Evolutionary conservation across 2,113 vertebrate species (phyloP).

Genomic region (Bujurquina vittata): DNA sequence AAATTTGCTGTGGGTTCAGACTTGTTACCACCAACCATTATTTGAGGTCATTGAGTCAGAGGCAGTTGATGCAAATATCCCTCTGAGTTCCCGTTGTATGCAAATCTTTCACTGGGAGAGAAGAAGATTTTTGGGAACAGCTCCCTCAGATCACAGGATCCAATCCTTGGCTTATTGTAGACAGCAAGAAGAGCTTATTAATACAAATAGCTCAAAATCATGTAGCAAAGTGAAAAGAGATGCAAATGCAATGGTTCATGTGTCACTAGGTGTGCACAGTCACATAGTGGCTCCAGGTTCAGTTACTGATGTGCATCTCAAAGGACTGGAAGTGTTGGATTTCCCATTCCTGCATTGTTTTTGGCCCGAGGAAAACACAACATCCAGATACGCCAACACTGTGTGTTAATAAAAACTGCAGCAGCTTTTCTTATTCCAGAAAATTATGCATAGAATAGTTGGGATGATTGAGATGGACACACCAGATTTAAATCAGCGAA

Average conservation of each 20-base stretch:
- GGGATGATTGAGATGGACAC: conserved; percentile 25
- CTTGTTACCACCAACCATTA: conserved; percentile 41
- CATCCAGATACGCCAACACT: conserved; percentile 34
- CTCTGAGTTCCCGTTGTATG: conserved; percentile 55
- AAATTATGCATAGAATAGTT: conserved; percentile 10
- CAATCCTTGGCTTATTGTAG: conserved; percentile 1
- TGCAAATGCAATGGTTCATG: conserved; percentile 62
- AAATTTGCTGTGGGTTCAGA: conserved; percentile 54
- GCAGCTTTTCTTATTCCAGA: background rate
- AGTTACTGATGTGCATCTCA: conserved; percentile 53
- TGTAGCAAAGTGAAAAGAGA: conserved; percentile 41
- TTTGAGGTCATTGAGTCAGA: conserved; percentile 46
- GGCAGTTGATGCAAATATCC: conserved; percentile 76
- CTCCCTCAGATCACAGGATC: background rate
- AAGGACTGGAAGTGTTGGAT: conserved; percentile 29
- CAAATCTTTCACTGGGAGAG: conserved; percentile 57
- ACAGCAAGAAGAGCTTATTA: conserved; percentile 37
- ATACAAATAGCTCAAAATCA: conserved; percentile 49
- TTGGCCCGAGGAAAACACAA: conserved; percentile 41
- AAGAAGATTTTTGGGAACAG: background rate
- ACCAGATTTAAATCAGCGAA: background rate
- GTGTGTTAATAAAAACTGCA: conserved; percentile 23
- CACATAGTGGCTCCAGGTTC: conserved; percentile 61
- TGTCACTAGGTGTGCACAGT: background rate
- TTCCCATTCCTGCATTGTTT: conserved; percentile 35